Evolutionary conservation across 2,888 invertebrate species (phyloP), one percentile per base, ranked within the genome.

Genomic region (Acronicta aceris): DNA sequence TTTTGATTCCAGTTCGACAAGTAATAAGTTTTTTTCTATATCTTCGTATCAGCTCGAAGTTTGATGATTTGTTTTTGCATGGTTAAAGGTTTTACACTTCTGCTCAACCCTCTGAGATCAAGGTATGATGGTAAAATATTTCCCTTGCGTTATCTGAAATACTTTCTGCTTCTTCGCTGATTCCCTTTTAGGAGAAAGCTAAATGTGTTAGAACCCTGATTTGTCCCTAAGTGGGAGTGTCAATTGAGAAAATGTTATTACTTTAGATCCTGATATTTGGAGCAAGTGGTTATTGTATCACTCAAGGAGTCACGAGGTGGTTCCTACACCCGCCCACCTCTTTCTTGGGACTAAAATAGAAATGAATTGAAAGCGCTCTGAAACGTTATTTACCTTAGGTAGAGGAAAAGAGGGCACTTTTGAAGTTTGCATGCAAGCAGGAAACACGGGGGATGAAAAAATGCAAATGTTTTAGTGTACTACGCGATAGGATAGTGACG

Each of bases 91-190:
- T 21, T 21, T 21, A 21, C 21, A 21, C 21, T n/a, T n/a, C n/a
- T n/a, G n/a, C n/a, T n/a, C n/a, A n/a, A 21, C 21, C 21, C 21
- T 21, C 2, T n/a, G 21, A 4, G 21, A 21, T 21, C 21, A 21
- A 3, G 21, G 21, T 4, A 4, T 30, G 30, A 30, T 30, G 30
- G 9, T 38, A 58, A 52, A 69, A 40, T 27, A 58, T 55, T 70
- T 58, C 21, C 36, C 54, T 47, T 21, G 17, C 41, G 40, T 60
- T 74, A 55, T 52, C 13, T 58, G 4, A 58, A 61, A 73, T 68
- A 45, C 25, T 45, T 71, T 66, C 43, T 4, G 38, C 16, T 72
- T 52, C 50, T 15, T 15, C 40, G 7, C 27, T 38, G 50, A 51
- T 48, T 47, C 36, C 15, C 38, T 47, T 59, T 46, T 5, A 27